Percentiles rank a stretch among this genome's conserved stretches.
phyloP scores from a whole-genome alignment of 2,888 invertebrate genomes.

The Proisotoma minuta region DNA sequence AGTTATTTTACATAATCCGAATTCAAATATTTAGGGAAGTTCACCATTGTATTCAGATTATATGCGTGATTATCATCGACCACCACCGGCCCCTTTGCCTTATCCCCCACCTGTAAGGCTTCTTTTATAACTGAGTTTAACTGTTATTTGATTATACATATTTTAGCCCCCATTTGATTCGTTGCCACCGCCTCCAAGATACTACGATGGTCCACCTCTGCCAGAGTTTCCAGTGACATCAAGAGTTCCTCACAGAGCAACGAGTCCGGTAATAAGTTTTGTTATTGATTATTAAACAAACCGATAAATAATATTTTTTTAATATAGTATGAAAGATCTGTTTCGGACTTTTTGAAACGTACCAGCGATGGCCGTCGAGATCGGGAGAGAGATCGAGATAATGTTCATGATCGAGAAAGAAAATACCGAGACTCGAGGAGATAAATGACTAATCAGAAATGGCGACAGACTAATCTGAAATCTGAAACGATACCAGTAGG shows the following conservation, averaged over 20 bases:
- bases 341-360: slow-evolving; percentile 80
- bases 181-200: slow-evolving; percentile 72
- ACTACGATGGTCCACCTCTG: slow-evolving; percentile 71
- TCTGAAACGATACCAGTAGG: not conserved
- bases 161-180: slow-evolving; percentile 53
- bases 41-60: slow-evolving; percentile 39
- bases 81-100: slow-evolving; percentile 64
- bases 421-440: slow-evolving; percentile 24
- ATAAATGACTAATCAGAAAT: not conserved
- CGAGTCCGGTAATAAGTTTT: slow-evolving; percentile 49
- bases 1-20: slow-evolving; percentile 18
- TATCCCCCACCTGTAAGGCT: slow-evolving; percentile 65
- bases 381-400: slow-evolving; percentile 53
- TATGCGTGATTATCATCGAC: slow-evolving; percentile 40
- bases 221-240: slow-evolving; percentile 66
- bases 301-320: too few species aligned
- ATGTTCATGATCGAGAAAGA: slow-evolving; percentile 47
- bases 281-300: too few species aligned
- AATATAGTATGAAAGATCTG: slow-evolving; percentile 66
- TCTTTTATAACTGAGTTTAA: slow-evolving; percentile 6
- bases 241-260: slow-evolving; percentile 51
- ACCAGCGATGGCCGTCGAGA: slow-evolving; percentile 63
- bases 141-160: slow-evolving; percentile 12
- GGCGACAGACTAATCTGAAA: not conserved
- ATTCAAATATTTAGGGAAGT: slow-evolving; percentile 18